phyloP scores from a whole-genome alignment of 2,113 vertebrate genomes.

The Phylloscopus trochiloides region DNA sequence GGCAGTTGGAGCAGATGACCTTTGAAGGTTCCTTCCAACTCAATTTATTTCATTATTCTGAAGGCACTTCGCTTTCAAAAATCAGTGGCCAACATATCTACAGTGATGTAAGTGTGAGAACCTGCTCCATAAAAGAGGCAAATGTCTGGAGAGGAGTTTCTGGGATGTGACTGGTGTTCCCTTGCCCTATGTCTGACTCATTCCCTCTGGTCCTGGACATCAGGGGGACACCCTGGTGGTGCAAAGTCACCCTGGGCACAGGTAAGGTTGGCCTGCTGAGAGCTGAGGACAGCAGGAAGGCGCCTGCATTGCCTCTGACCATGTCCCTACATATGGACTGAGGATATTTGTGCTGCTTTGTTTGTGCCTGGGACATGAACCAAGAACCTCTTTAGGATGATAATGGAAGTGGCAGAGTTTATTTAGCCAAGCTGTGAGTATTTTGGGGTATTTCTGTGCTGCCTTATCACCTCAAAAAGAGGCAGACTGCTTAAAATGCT shows the following conservation, averaged over 20 bases:
- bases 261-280: background rate
- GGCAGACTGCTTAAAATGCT: background rate
- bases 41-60: background rate
- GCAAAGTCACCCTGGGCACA: background rate
- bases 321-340: fast-evolving
- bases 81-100: background rate
- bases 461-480: background rate
- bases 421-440: background rate
- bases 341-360: background rate
- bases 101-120: too few relatives aligned
- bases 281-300: background rate
- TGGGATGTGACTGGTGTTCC: background rate
- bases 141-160: fast-evolving
- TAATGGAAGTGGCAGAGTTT: background rate
- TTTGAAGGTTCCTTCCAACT: background rate
- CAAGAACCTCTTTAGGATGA: background rate
- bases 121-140: background rate
- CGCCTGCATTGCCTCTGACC: background rate
- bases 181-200: background rate
- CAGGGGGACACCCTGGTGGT: fast-evolving
- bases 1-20: background rate
- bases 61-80: background rate
- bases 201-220: background rate
- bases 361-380: background rate
- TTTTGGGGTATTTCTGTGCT: background rate